Evolutionary conservation across 2,797 vertebrate genomes (phyloP), one percentile per base, ranked within the genome.

Genomic region (Salmo trutta): DNA sequence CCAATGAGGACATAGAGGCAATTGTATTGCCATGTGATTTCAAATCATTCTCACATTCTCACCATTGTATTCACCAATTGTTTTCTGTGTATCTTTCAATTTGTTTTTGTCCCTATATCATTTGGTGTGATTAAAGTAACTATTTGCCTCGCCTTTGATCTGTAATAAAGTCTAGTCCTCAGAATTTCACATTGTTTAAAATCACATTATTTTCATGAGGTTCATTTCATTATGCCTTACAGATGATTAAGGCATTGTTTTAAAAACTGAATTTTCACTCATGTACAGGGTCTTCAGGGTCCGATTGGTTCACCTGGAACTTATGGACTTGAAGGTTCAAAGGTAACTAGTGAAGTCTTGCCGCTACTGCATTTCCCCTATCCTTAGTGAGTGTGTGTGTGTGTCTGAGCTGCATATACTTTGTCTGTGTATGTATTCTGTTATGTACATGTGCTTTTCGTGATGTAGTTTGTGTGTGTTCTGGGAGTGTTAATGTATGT

Each of bases 241-340:
- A 47, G 10, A 47, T 47, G 41, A 3, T 47, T 47, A 47, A 12
- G 41, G 56, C 33, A 1, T 27, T 75, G 33, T 47, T 70, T 19
- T 12, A 29, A 17, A 47, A 47, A 47, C 41, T 69, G 64, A 8
- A 73, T 74, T 8, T 51, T 87, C 74, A 19, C 73, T 47, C 41
- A 47, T 47, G 41, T 47, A 41, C 51, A 92, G 89, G 90, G 91
- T 66, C 75, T 69, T 16, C 71, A 75, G 53, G 91, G 91, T 14
- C 77, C 59, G 27, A 21, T 27, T 4, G 88, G 87, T 21, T 59
- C 83, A 53, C 76, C 82, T 31, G 88, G 88, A 65, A 33, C 6
- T 54, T 78, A 83, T 29, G 88, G 88, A 59, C 77, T 66, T 12
- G 31, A 21, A 17, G 88, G 88, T 19, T 78, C 69, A 52, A 90